These are phyloP conservation scores for Cheilosia variabilis DNA, from an alignment of 2,888 invertebrate genomes.

Conservation along the genomic window DNA sequence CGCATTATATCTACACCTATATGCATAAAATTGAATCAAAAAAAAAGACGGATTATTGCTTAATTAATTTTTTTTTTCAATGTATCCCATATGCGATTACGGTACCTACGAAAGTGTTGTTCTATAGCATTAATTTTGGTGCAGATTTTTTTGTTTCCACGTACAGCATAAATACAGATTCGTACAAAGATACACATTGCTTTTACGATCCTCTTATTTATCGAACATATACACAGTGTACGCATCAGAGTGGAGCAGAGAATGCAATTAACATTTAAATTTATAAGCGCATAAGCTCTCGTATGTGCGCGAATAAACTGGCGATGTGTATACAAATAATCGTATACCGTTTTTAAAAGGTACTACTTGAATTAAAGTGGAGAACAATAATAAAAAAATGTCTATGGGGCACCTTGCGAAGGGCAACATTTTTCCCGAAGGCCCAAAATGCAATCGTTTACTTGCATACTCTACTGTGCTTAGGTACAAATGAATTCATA, in stretches of 20 bases:
- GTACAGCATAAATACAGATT: neutral
- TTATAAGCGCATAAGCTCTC: slow-evolving; percentile 62
- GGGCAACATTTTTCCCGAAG: no score
- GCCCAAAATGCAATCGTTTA: no score
- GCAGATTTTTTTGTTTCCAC: slow-evolving; percentile 4
- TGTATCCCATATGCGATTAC: slow-evolving; percentile 47
- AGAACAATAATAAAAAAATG: no score
- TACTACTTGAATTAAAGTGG: neutral
- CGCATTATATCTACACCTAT: neutral
- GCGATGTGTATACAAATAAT: slow-evolving; percentile 4
- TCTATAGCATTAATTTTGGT: slow-evolving; percentile 54
- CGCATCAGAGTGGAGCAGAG: neutral
- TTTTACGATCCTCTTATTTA: slow-evolving; percentile 17
- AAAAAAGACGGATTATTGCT: slow-evolving; percentile 48
- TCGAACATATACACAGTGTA: neutral
- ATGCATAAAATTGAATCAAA: slow-evolving; percentile 21
- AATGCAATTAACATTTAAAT: slow-evolving; percentile 67
- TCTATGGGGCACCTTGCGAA: no score
- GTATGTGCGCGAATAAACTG: slow-evolving; percentile 5
- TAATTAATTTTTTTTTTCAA: slow-evolving; percentile 34
- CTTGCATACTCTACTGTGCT: no score
- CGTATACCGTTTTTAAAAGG: slow-evolving; percentile 28
- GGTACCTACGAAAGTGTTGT: slow-evolving; percentile 42
- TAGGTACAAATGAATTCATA: no score
- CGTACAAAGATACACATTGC: slow-evolving; percentile 10